Evolutionary conservation across 1,140 invertebrate species (phyloP).

Genomic region (Heterodera schachtii): DNA sequence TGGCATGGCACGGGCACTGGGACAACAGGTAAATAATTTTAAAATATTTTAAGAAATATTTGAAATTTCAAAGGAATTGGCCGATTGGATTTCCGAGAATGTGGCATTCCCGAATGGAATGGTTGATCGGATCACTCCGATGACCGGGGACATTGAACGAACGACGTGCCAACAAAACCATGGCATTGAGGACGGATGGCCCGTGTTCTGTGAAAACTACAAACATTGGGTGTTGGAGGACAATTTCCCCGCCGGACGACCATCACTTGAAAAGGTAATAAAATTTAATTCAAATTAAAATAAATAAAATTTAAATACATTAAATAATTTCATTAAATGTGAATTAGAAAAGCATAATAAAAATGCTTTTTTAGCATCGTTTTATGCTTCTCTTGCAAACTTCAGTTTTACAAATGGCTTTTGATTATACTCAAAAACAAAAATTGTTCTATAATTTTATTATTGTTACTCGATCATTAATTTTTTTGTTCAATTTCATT

Average conservation of each 20-base stretch:
- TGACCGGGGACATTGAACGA: background rate
- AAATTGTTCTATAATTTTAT: too few species aligned
- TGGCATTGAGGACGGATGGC: conserved; percentile 18
- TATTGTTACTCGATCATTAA: too few species aligned
- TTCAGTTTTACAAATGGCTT: too few species aligned
- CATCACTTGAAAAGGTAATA: background rate
- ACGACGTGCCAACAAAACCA: background rate
- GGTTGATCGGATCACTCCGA: conserved; percentile 5
- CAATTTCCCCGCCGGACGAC: background rate
- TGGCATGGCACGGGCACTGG: background rate
- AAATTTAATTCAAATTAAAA: background rate
- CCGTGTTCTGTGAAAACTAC: conserved; percentile 7
- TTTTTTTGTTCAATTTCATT: too few species aligned
- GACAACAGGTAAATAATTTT: background rate
- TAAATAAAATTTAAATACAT: too few species aligned
- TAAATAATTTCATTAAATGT: too few species aligned
- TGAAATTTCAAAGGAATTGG: background rate
- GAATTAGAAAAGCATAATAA: too few species aligned
- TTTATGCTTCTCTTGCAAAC: too few species aligned
- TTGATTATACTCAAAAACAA: too few species aligned
- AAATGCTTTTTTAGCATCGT: too few species aligned
- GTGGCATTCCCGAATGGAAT: conserved; percentile 11
- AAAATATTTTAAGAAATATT: background rate
- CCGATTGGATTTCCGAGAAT: background rate
- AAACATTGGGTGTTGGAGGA: conserved; percentile 10